phyloP scores from a whole-genome alignment of 2,888 invertebrate genomes.

The Sisyra terminalis region DNA sequence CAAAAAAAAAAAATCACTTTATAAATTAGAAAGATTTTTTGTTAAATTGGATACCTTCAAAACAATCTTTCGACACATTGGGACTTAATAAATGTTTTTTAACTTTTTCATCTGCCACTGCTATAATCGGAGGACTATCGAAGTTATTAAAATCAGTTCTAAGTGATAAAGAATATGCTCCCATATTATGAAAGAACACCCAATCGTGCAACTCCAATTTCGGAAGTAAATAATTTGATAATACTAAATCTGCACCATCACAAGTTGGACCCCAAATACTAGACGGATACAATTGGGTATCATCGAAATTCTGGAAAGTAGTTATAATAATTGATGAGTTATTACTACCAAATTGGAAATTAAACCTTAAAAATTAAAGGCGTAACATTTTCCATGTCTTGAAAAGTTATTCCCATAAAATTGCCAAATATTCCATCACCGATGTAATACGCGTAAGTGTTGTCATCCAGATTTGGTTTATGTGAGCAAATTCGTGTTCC shows the following conservation, averaged over 20 bases:
- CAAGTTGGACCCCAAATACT: conserved; percentile 48
- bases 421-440: background rate
- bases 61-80: too few relatives aligned
- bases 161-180: conserved; percentile 36
- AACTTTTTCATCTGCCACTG: conserved; percentile 21
- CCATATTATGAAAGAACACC: conserved; percentile 43
- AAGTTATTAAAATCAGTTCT: conserved; percentile 44
- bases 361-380: background rate
- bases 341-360: background rate
- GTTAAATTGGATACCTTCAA: too few relatives aligned
- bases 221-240: conserved; percentile 30
- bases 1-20: too few relatives aligned
- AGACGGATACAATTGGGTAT: conserved; percentile 10
- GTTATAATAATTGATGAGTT: background rate
- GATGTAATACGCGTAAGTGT: background rate
- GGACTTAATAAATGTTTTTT: too few relatives aligned
- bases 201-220: conserved; percentile 40
- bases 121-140: conserved; percentile 24
- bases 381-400: background rate
- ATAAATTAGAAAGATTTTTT: too few relatives aligned
- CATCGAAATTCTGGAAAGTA: background rate
- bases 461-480: background rate
- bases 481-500: background rate
- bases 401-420: background rate
- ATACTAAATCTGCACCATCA: conserved; percentile 37